phyloP scores from a whole-genome alignment of 92 coral and sea anemone species.

The Palythoa grandis region DNA sequence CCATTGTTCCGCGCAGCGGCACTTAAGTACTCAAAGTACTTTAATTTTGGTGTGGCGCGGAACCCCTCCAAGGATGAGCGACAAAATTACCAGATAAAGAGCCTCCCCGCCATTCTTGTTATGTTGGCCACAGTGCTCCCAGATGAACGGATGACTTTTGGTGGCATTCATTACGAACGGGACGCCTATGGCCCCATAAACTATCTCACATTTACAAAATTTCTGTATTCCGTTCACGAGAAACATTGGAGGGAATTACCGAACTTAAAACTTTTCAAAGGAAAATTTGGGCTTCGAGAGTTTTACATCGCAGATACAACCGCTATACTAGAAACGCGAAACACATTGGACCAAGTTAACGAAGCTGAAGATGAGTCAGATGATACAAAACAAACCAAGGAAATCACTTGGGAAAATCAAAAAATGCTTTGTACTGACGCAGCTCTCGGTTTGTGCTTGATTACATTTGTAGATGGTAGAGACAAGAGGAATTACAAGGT shows the following conservation, averaged over 20 bases:
- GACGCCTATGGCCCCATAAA: slow-evolving; percentile 79
- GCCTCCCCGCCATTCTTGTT: slow-evolving; percentile 72
- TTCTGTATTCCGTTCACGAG: slow-evolving; percentile 89
- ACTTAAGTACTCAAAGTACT: slow-evolving; percentile 81
- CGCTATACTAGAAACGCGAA: slow-evolving; percentile 53
- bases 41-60: slow-evolving; percentile 83
- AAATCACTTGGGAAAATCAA: slow-evolving; percentile 78
- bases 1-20: slow-evolving; percentile 83
- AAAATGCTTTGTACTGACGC: slow-evolving; percentile 68
- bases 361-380: not conserved
- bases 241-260: slow-evolving; percentile 87
- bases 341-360: not conserved
- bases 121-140: slow-evolving; percentile 69
- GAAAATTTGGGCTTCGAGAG: slow-evolving; percentile 68
- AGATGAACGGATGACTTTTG: slow-evolving; percentile 62
- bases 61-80: slow-evolving; percentile 62
- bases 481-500: slow-evolving; percentile 44
- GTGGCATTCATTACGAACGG: slow-evolving; percentile 72
- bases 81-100: slow-evolving; percentile 60
- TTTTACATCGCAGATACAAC: slow-evolving; percentile 71
- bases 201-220: slow-evolving; percentile 77
- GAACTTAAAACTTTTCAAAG: slow-evolving; percentile 69
- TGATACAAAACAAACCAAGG: slow-evolving; percentile 35
- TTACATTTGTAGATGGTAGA: slow-evolving; percentile 74
- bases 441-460: slow-evolving; percentile 76